Percentiles rank a stretch among this genome's conserved stretches.
These are phyloP conservation scores for Leiothrix lutea DNA, from an alignment of 2,113 vertebrate species.

Conservation along the genomic window DNA sequence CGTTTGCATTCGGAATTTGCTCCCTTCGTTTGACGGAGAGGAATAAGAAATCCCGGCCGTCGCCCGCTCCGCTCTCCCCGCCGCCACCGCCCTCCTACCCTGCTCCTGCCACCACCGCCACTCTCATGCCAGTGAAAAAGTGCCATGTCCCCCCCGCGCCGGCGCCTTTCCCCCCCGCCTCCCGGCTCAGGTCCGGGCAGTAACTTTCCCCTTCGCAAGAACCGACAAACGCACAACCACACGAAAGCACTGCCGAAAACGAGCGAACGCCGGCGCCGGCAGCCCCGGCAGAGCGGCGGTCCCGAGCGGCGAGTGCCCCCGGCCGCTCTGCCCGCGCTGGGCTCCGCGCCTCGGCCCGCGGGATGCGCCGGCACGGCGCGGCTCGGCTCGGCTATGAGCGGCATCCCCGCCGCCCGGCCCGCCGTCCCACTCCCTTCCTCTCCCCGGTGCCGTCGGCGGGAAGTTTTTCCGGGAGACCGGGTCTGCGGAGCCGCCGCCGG, in stretches of 20 bases:
- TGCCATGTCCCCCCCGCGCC: background rate
- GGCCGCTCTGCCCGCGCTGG: no score
- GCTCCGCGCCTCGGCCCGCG: no score
- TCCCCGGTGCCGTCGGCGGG: conserved; percentile 55
- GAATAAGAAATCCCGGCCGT: background rate
- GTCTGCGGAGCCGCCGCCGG: conserved; percentile 55
- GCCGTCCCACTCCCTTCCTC: background rate
- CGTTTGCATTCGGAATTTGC: background rate
- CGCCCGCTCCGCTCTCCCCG: background rate
- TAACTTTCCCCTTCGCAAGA: background rate
- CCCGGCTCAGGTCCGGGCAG: background rate
- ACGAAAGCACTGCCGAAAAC: background rate
- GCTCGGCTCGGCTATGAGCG: background rate
- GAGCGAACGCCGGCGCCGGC: background rate
- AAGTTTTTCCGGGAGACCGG: conserved; percentile 57
- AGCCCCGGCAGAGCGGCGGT: background rate
- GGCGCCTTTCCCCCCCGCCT: background rate
- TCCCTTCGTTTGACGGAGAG: background rate
- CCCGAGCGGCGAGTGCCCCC: background rate
- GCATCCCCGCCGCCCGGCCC: background rate
- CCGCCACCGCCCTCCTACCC: background rate
- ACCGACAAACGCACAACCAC: background rate
- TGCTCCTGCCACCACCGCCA: background rate
- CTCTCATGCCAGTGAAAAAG: conserved; percentile 1
- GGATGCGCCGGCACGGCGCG: background rate